These are phyloP conservation scores for Montipora efflorescens DNA, from an alignment of 64 coral and sea anemone genomes.

Conservation along the genomic window DNA sequence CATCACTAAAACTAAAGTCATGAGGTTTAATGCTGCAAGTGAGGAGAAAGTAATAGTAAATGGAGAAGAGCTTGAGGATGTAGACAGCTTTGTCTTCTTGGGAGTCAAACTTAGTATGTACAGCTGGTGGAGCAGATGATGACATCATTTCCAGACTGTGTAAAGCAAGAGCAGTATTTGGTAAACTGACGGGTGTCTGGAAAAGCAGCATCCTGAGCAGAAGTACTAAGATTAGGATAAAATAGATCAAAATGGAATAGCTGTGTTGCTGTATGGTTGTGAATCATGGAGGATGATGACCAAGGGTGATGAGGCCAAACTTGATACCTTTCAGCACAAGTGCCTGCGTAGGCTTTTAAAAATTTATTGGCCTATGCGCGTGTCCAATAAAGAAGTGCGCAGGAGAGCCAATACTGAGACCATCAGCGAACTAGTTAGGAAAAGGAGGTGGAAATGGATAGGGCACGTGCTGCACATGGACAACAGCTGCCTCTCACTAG, in stretches of 20 bases:
- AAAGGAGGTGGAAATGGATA: too few species aligned
- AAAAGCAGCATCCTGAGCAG: background rate
- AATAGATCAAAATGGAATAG: background rate
- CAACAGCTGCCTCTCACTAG: too few species aligned
- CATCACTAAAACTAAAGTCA: background rate
- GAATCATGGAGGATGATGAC: constrained; percentile 17
- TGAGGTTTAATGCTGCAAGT: constrained; percentile 9
- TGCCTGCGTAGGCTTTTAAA: too few species aligned
- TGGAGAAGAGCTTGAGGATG: constrained; percentile 18
- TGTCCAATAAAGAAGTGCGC: too few species aligned
- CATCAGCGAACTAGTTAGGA: too few species aligned
- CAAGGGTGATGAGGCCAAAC: too few species aligned
- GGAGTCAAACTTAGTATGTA: background rate
- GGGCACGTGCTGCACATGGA: too few species aligned
- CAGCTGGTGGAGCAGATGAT: background rate
- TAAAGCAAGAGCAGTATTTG: background rate
- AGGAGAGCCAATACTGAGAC: too few species aligned
- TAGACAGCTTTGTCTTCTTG: background rate
- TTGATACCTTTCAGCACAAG: too few species aligned
- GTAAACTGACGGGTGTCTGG: background rate
- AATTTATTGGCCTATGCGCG: too few species aligned
- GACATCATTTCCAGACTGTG: background rate
- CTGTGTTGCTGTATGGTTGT: background rate
- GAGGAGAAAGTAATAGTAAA: background rate
- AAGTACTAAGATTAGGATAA: background rate